Conservation (phyloP, 2,888 invertebrate genomes). For the Drosophila aldrichi region DNA sequence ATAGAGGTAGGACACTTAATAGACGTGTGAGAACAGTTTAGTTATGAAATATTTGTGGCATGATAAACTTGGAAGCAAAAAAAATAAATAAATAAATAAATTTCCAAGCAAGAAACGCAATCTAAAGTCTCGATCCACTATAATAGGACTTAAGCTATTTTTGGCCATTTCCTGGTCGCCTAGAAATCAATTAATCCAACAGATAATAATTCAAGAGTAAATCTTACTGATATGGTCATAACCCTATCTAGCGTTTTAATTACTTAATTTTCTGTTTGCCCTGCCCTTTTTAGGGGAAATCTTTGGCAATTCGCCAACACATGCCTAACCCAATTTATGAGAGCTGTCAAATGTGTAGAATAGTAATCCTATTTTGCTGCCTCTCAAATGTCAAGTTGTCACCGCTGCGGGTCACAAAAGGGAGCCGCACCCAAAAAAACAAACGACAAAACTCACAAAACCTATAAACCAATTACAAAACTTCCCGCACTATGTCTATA, state of each 20-base stretch:
- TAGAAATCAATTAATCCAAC: conserved; percentile 27
- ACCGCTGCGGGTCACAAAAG: conserved; percentile 48
- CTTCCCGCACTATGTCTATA: conserved; percentile 37
- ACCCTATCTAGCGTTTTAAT: conserved; percentile 34
- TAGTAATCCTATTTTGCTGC: conserved; percentile 67
- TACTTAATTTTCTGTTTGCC: conserved; percentile 44
- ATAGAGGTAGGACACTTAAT: background rate
- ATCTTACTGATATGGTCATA: conserved; percentile 42
- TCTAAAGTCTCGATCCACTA: background rate
- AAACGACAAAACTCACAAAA: background rate
- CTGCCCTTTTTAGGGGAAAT: conserved; percentile 40
- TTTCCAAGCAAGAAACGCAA: background rate
- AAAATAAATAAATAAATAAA: background rate
- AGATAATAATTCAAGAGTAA: conserved; percentile 12
- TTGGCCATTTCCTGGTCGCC: conserved; percentile 23
- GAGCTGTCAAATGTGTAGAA: conserved; percentile 51
- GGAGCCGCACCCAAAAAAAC: conserved; percentile 57
- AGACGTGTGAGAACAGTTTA: background rate
- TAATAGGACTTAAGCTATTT: conserved; percentile 4
- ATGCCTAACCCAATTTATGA: conserved; percentile 47
- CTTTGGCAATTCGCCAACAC: conserved; percentile 57
- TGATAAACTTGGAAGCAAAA: background rate
- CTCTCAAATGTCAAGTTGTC: conserved; percentile 51
- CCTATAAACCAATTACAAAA: conserved; percentile 75
- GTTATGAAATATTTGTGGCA: background rate